Evolutionary conservation across 2,113 vertebrate species (phyloP).

Genomic region (Rhinolophus ferrumequinum): DNA sequence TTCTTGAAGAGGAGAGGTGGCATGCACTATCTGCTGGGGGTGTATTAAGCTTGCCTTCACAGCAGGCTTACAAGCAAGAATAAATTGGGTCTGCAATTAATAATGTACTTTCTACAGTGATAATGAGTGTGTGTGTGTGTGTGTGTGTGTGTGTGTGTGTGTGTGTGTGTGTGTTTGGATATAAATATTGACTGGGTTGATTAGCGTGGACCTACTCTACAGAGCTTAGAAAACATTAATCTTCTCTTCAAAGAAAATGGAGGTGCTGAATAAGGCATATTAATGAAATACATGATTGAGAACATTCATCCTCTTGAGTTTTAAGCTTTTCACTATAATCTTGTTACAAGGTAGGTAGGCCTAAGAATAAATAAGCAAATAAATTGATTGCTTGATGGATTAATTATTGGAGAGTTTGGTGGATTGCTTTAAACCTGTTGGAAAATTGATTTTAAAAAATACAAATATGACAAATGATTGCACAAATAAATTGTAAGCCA

Average conservation of each 20-base stretch:
- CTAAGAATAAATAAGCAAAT: neutral
- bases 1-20: neutral
- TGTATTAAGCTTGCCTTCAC: neutral
- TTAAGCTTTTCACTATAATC: constrained; percentile 34
- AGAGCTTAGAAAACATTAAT: constrained; percentile 54
- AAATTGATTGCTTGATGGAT: too few species aligned
- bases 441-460: constrained; percentile 47
- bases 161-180: neutral
- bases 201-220: neutral
- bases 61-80: constrained; percentile 34
- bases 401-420: neutral
- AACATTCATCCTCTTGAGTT: constrained; percentile 37
- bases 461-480: neutral
- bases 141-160: neutral
- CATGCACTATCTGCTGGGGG: neutral
- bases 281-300: constrained; percentile 29
- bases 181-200: constrained; percentile 42
- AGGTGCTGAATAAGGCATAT: constrained; percentile 4
- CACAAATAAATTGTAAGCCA: neutral
- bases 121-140: neutral
- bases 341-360: neutral
- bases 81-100: neutral
- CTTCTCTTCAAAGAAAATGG: constrained; percentile 47
- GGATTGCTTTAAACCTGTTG: constrained; percentile 25
- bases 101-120: neutral